phyloP scores from a whole-genome alignment of 2,888 invertebrate species.

The Amorpha juglandis region DNA sequence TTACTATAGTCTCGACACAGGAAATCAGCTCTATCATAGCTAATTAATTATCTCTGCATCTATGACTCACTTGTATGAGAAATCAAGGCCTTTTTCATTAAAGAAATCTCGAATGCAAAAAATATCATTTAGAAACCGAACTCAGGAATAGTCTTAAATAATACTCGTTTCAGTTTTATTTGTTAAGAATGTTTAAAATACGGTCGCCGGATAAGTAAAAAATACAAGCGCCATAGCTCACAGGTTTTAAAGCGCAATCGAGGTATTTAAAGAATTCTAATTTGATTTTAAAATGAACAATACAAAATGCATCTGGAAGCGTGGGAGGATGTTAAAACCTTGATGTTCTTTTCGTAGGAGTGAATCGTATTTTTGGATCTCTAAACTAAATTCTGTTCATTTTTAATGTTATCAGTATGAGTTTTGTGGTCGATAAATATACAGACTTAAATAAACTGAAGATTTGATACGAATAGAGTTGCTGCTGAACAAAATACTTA shows the following conservation, averaged over 20 bases:
- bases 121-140: conserved; percentile 8
- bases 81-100: conserved; percentile 4
- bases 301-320: conserved; percentile 46
- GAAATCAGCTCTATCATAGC: conserved; percentile 39
- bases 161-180: conserved; percentile 36
- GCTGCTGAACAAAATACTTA: neutral
- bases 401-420: conserved; percentile 19
- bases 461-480: too few species aligned
- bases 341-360: conserved; percentile 46
- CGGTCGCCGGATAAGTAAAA: conserved; percentile 40
- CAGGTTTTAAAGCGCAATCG: conserved; percentile 51
- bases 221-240: conserved; percentile 57
- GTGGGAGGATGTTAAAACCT: conserved; percentile 54
- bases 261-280: conserved; percentile 67
- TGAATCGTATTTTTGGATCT: conserved; percentile 37
- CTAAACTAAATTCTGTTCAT: conserved; percentile 29
- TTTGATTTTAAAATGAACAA: conserved; percentile 59
- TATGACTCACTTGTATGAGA: conserved; percentile 37
- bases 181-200: conserved; percentile 36
- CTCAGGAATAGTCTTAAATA: conserved; percentile 17
- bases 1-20: conserved; percentile 33
- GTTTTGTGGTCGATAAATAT: conserved; percentile 33
- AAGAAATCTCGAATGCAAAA: neutral
- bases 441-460: too few species aligned
- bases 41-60: conserved; percentile 36